Base-by-base conservation (phyloP, 2,888 invertebrate species). In the Plutella xylostella region DNA sequence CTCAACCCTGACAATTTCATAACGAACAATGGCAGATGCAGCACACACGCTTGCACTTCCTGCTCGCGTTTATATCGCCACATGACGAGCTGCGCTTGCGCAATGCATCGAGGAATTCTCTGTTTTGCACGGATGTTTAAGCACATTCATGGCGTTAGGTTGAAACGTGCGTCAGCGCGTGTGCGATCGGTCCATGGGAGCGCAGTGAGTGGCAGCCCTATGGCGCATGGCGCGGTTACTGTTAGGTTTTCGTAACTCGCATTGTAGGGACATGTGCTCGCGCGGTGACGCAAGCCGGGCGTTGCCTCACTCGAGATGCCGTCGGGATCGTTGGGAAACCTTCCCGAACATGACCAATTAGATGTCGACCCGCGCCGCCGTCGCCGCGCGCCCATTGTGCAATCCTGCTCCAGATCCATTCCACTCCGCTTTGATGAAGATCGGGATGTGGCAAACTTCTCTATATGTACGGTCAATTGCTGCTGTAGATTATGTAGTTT, bases 1-100 rank as follows among this genome's bases (percentile, higher is more conserved):
- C 76, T 70, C 75, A 78, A 79, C 82, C 80, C 82, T 80, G 82
- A 79, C 76, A 72, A 71, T 82, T 79, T 79, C 72, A 80, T 70
- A 78, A 78, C 64, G 60, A 69, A 78, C 78, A 79, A 79, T 78
- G 74, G 74, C 74, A 80, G 78, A 80, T 79, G 80, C 80, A 77
- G 66, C 74, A 74, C 77, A 78, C 76, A 78, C 66, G 70, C 73
- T 72, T 78, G 74, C 77, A 76, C 74, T 80, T 82, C 80, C 80
- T 82, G 80, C 79, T 80, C 75, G 76, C 67, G 59, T 73, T 71
- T 67, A 64, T 68, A 73, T 68, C 68, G 67, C 65, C 60, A 61
- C 28, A n/a, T 69, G 73, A 68, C 72, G 65, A 67, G 59, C 55
- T 48, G 14, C 12, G 38, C 57, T 80, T 80, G 76, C 75, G 78